Conservation (phyloP, 2,113 vertebrate species). For the Antechinus stuartii region DNA sequence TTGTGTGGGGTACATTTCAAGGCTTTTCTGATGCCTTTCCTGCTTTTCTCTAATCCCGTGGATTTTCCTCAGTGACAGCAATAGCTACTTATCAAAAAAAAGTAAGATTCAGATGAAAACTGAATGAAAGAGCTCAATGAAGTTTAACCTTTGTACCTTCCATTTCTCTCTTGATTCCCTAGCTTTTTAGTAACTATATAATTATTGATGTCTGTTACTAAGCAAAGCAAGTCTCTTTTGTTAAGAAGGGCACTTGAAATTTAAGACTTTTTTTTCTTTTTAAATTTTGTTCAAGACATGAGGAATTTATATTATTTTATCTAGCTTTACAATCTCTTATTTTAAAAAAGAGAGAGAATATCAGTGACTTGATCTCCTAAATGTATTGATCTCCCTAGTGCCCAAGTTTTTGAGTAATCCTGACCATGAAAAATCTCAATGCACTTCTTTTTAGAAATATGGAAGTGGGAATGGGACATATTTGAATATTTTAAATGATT, state of each 20-base stretch:
- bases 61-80: neutral
- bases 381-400: neutral
- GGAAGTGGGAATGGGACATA: neutral
- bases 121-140: neutral
- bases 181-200: neutral
- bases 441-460: neutral
- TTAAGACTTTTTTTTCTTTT: conserved; percentile 6
- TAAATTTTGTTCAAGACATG: neutral
- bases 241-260: neutral
- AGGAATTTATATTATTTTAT: conserved; percentile 49
- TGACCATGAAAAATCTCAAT: neutral
- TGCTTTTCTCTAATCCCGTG: neutral
- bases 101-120: neutral
- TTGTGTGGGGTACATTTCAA: conserved; percentile 6
- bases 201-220: neutral
- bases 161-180: neutral
- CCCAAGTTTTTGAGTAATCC: neutral
- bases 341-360: neutral
- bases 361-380: neutral
- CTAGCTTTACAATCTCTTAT: neutral
- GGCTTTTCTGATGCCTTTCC: neutral
- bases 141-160: neutral
- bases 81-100: conserved; percentile 13
- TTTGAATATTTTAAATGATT: neutral
- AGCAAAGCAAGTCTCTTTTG: neutral